Percentiles rank a stretch among this genome's conserved stretches.
These are phyloP conservation scores for Musca vetustissima DNA, from an alignment of 1,140 invertebrate species.

Conservation along the genomic window DNA sequence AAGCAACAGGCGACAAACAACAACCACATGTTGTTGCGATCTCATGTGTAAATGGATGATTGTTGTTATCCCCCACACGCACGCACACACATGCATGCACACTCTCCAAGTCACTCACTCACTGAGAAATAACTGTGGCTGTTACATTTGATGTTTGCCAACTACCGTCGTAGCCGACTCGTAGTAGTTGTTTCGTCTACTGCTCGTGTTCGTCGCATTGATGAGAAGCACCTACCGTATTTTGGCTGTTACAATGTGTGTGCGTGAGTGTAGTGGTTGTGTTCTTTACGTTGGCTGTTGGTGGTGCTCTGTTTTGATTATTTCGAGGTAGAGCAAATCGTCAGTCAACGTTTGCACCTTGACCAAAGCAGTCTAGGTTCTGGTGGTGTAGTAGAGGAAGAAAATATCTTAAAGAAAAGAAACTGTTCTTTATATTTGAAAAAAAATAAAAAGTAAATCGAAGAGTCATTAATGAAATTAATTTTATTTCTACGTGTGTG, in stretches of 20 bases:
- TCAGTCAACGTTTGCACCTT: conserved; percentile 23
- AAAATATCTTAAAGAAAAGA: too few relatives aligned
- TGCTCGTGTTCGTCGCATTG: background rate
- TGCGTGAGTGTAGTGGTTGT: background rate
- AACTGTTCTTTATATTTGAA: too few relatives aligned
- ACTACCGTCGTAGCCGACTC: background rate
- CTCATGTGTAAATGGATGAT: background rate
- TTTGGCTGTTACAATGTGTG: background rate
- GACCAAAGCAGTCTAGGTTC: conserved; percentile 20
- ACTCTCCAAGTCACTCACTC: background rate
- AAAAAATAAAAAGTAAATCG: too few relatives aligned
- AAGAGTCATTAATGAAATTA: too few relatives aligned
- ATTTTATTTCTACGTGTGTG: too few relatives aligned
- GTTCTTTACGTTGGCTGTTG: conserved; percentile 12
- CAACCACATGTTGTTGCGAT: conserved; percentile 1
- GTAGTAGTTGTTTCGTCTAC: too few relatives aligned
- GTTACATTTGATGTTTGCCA: conserved; percentile 11
- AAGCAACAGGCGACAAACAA: background rate
- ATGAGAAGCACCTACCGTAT: background rate
- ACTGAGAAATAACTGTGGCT: background rate
- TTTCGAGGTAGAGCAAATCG: background rate
- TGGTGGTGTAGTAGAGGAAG: background rate
- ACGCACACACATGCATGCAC: too few relatives aligned
- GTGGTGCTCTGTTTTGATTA: conserved; percentile 22
- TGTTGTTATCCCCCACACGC: background rate